Evolutionary conservation across 2,888 invertebrate species (phyloP).

Genomic region (Congeria kusceri): DNA sequence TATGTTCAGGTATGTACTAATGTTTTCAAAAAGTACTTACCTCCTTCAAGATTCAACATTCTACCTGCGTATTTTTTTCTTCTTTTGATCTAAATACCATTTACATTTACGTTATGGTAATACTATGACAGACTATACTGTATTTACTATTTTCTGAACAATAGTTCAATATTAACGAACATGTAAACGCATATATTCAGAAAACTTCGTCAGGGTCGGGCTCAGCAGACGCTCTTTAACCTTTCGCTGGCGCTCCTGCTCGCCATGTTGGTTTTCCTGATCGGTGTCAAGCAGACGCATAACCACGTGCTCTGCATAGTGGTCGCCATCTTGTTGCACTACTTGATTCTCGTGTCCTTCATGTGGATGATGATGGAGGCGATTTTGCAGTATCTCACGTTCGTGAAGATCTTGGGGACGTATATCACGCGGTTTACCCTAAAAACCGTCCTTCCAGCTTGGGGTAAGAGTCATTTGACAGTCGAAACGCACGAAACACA

Average conservation of each 20-base stretch:
- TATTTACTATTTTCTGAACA: no score
- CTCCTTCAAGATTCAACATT: no score
- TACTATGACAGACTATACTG: no score
- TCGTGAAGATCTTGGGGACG: slow-evolving; percentile 89
- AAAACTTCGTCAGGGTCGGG: slow-evolving; percentile 88
- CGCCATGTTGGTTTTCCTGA: slow-evolving; percentile 87
- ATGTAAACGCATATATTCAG: no score
- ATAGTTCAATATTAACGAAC: no score
- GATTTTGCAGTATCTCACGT: slow-evolving; percentile 89
- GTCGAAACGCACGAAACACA: no score
- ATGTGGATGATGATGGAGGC: slow-evolving; percentile 91
- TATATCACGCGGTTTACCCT: slow-evolving; percentile 88
- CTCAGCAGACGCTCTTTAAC: slow-evolving; percentile 89
- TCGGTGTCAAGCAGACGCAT: slow-evolving; percentile 82
- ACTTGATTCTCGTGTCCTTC: slow-evolving; percentile 89
- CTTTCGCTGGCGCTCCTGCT: slow-evolving; percentile 88
- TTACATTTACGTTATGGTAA: no score
- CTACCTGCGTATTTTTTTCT: no score
- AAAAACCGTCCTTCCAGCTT: slow-evolving; percentile 89
- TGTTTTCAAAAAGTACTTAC: no score
- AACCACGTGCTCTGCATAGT: slow-evolving; percentile 87
- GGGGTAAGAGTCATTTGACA: slow-evolving; percentile 88
- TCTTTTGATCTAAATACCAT: no score
- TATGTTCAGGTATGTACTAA: no score
- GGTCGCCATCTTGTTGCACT: slow-evolving; percentile 89